Base-by-base conservation (phyloP, 1,140 invertebrate genomes). In the Diorhabda sublineata region DNA sequence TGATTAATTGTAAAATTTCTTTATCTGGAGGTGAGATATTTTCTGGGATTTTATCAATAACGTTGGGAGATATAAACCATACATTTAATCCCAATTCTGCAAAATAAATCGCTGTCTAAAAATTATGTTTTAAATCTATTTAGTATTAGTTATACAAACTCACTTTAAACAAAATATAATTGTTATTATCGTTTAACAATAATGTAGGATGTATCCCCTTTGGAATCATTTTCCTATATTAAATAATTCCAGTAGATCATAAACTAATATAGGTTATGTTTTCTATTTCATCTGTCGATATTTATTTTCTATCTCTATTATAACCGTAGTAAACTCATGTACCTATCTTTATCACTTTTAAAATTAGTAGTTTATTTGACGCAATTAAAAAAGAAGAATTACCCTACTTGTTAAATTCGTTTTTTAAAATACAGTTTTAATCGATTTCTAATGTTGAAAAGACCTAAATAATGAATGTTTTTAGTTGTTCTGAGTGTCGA, bases 21-120 rank as follows among this genome's bases (percentile, higher is more conserved):
- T 74, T 75, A 44, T 70, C 73, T 2, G 77, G 77, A 9, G 63
- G 61, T 62, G 69, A 66, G 45, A 75, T 69, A 60, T 72, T 67
- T 56, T 69, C 43, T 42, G 77, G 77, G 3, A 78, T 42, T 58
- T 66, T 71, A 8, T 77, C 65, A 56, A 79, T 63, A 4, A 69
- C 61, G 64, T 75, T 7, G 41, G 69, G 65, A 6, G 76, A 74
- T 56, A 79, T 75, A 63, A 77, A 71, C 77, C 77, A 79, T 6
- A 79, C 73, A 56, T 58, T 66, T 45, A 66, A 61, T 42, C 77
- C 77, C 45, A 60, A 9, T 69, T 75, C 72, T 3, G 77, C 77
- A 58, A 57, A 73, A 3, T 73, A 45, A 62, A 79, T 71, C 5
- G 75, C 74, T 45, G 69, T 45, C 77, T 78, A 64, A 64, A 75